Base-by-base conservation (phyloP, 2,888 invertebrate species). In the Parnassius apollo region DNA sequence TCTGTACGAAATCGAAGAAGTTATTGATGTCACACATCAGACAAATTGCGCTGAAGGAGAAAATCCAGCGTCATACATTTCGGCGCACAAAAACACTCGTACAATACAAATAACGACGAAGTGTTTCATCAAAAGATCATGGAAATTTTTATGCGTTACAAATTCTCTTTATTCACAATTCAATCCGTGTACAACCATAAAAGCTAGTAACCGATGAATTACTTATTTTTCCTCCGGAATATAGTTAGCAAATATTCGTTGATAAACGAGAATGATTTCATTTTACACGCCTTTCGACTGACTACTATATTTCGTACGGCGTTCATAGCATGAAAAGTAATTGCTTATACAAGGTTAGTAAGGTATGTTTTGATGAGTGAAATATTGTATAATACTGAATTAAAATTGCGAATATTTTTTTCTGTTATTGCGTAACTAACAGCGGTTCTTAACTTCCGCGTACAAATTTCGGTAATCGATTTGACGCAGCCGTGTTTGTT, bases 31-130 rank as follows among this genome's bases (percentile, higher is more conserved):
- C 86, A 83, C 80, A 81, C 80, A 75, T 71, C 78, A 85, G 86
- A 90, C 85, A 87, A 87, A 89, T 90, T 82, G 86, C 82, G 83
- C 82, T 86, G 85, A 86, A 85, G 79, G 76, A 82, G 85, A 85
- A 88, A 88, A 86, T 80, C 75, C 82, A 77, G 61, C 65, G 46
- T 53, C 42, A 48, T 18, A 51, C 65, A 45, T 42, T 45, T 52
- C 18, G n/a, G 18, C 44, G 73, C 70, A 54, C 77, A 73, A 77
- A 18, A 77, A 78, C 77, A 74, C 42, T n/a, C 9, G n/a, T 52
- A 61, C 62, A 53, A 68, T 78, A 74, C 18, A 46, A 57, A 53
- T 63, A 63, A 59, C 59, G 62, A 58, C 54, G 57, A 13, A 68
- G 64, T 63, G 68, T 69, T 71, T 62, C 62, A 61, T 72, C 71